phyloP scores from a whole-genome alignment of 2,797 vertebrate species.

The Sardinella longiceps region DNA sequence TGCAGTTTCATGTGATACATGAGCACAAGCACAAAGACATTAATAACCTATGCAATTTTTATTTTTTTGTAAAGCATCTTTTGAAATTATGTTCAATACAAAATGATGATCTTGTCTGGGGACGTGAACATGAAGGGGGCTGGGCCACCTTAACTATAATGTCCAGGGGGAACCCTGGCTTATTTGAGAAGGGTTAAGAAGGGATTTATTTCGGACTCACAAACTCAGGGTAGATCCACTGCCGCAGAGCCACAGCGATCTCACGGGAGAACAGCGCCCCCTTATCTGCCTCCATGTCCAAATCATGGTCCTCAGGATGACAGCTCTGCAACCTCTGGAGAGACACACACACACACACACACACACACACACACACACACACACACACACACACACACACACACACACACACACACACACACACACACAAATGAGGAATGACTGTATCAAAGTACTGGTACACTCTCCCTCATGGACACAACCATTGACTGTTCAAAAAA shows the following conservation, averaged over 20 bases:
- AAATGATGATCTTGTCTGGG: too few species aligned
- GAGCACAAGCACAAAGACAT: too few species aligned
- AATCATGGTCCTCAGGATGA: slow-evolving; percentile 75
- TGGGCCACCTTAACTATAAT: too few species aligned
- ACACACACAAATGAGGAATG: not conserved
- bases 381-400: not conserved
- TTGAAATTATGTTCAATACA: too few species aligned
- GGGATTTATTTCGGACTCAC: too few species aligned
- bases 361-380: not conserved
- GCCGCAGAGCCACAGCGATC: slow-evolving; percentile 76
- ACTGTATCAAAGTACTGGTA: not conserved
- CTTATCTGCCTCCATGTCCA: slow-evolving; percentile 79
- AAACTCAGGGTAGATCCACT: slow-evolving; percentile 80
- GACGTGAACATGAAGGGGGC: too few species aligned
- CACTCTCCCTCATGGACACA: not conserved
- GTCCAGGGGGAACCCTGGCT: too few species aligned
- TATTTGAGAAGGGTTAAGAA: too few species aligned
- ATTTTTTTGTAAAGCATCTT: too few species aligned
- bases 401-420: slow-evolving; percentile 7
- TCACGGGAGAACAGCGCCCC: slow-evolving; percentile 73
- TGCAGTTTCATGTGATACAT: too few species aligned
- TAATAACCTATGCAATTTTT: too few species aligned
- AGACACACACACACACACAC: slow-evolving; percentile 19
- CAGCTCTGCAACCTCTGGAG: slow-evolving; percentile 78
- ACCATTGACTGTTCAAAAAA: too few species aligned